Evolutionary conservation across 2,797 vertebrate species (phyloP).

Genomic region (Apogon hyalosoma): DNA sequence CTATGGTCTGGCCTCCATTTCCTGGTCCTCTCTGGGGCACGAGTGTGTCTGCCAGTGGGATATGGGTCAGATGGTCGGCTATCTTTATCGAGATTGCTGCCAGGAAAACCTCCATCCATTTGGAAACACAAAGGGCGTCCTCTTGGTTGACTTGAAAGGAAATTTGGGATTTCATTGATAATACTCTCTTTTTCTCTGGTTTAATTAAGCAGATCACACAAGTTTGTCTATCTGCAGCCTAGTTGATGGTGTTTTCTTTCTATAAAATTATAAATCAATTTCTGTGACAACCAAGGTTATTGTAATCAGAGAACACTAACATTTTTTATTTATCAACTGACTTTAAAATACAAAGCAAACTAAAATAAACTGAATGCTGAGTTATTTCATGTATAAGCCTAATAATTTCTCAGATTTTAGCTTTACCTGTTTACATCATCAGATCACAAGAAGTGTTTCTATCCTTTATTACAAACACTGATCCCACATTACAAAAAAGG

Average conservation of each 20-base stretch:
- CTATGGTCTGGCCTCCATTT: slow-evolving; percentile 79
- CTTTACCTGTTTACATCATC: too few species aligned
- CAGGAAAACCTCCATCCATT: slow-evolving; percentile 72
- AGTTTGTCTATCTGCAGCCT: too few species aligned
- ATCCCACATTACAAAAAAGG: too few species aligned
- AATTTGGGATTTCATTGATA: slow-evolving; percentile 55
- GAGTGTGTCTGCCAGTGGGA: slow-evolving; percentile 79
- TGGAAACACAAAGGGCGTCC: slow-evolving; percentile 59
- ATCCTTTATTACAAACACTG: too few species aligned
- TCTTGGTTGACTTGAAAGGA: slow-evolving; percentile 36
- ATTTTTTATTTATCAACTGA: too few species aligned
- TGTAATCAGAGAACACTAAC: too few species aligned
- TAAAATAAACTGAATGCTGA: too few species aligned
- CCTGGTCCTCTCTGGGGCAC: slow-evolving; percentile 79
- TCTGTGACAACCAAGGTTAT: too few species aligned
- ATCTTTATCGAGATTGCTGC: slow-evolving; percentile 70
- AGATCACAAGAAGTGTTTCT: too few species aligned
- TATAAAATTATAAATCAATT: not conserved
- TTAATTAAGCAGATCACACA: not conserved
- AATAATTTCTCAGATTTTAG: too few species aligned
- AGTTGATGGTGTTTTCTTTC: not conserved
- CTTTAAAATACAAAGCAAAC: too few species aligned
- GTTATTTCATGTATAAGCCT: too few species aligned
- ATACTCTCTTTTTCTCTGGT: slow-evolving; percentile 9
- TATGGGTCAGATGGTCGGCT: slow-evolving; percentile 82